These are phyloP conservation scores for Sanderia malayensis DNA, from an alignment of 30 jellyfish, hydroid and myxozoan genomes.

Conservation along the genomic window DNA sequence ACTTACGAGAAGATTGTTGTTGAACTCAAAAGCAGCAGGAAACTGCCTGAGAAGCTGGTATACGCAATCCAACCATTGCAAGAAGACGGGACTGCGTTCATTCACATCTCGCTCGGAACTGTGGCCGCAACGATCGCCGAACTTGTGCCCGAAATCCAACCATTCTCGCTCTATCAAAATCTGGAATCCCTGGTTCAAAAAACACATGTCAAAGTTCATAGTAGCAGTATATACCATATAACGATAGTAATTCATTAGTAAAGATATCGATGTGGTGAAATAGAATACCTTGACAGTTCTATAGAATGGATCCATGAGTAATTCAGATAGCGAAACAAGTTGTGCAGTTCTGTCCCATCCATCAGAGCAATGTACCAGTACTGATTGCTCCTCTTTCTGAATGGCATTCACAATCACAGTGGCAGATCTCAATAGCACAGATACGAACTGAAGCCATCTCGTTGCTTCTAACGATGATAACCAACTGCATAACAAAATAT, in stretches of 20 bases:
- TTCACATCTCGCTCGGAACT: constrained; percentile 65
- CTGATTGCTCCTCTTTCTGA: constrained; percentile 62
- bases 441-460: constrained; percentile 78
- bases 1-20: constrained; percentile 72
- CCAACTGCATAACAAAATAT: constrained; percentile 66
- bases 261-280: neutral
- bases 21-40: constrained; percentile 93
- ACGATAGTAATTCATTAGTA: neutral
- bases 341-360: constrained; percentile 99
- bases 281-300: constrained; percentile 73
- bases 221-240: too few relatives aligned
- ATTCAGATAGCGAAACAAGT: constrained; percentile 74
- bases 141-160: constrained; percentile 94
- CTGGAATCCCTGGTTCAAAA: constrained; percentile 96
- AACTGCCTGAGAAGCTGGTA: constrained; percentile 80
- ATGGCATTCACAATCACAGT: constrained; percentile 66
- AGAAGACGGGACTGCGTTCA: constrained; percentile 91
- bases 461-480: constrained; percentile 82
- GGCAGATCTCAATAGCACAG: constrained; percentile 71
- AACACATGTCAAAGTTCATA: too few relatives aligned
- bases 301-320: constrained; percentile 87
- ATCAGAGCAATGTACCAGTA: constrained; percentile 92
- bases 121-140: constrained; percentile 92
- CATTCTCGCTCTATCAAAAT: constrained; percentile 92
- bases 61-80: constrained; percentile 89